These are phyloP conservation scores for Pseudomyrmex concolor DNA, from an alignment of 1,140 invertebrate species.

Conservation along the genomic window DNA sequence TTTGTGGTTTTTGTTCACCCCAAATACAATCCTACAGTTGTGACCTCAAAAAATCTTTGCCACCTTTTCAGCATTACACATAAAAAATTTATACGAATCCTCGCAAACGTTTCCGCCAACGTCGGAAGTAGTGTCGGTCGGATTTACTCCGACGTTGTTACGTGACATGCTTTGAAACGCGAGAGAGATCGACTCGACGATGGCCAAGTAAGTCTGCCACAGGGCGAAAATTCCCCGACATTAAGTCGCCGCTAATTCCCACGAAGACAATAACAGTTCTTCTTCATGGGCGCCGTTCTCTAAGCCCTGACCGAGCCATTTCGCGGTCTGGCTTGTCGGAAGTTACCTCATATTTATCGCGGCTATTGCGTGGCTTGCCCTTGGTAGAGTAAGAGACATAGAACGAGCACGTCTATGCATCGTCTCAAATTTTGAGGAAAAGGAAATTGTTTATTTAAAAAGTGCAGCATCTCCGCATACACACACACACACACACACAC, in stretches of 20 bases:
- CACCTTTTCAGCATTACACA: constrained; percentile 2
- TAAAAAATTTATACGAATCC: constrained; percentile 35
- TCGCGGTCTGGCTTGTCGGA: constrained; percentile 43
- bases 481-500: no score
- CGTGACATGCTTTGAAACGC: constrained; percentile 51
- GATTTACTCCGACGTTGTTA: constrained; percentile 46
- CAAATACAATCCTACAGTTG: background rate
- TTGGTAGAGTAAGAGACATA: background rate
- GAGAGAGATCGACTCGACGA: background rate
- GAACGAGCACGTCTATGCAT: background rate
- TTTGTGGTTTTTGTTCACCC: background rate
- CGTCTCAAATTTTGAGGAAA: background rate
- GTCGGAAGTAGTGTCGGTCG: constrained; percentile 11
- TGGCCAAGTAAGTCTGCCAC: constrained; percentile 22
- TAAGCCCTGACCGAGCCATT: constrained; percentile 51
- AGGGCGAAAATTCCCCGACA: constrained; percentile 45
- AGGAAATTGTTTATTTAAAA: constrained; percentile 44
- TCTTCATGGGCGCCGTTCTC: background rate
- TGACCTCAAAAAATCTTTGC: background rate
- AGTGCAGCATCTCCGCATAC: background rate
- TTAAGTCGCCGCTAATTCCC: constrained; percentile 60
- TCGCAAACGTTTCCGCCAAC: constrained; percentile 24
- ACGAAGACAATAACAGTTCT: constrained; percentile 41
- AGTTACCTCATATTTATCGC: constrained; percentile 63
- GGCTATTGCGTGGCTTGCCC: constrained; percentile 1